Conservation (phyloP, 2,113 vertebrate species). For the Phalacrocorax pelagicus region DNA sequence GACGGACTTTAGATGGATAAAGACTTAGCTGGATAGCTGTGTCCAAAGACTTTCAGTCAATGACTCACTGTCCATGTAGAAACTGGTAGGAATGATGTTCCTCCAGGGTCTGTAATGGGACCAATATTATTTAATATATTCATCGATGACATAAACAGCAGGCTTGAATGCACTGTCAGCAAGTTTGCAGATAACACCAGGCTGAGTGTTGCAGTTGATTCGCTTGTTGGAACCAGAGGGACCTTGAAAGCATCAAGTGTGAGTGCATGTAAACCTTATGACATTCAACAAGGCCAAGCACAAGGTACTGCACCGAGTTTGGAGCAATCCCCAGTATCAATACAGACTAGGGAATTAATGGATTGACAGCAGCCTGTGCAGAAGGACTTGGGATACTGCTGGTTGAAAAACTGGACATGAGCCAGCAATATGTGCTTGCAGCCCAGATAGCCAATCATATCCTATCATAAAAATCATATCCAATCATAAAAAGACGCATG, state of each 20-base stretch:
- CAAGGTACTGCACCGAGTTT: neutral
- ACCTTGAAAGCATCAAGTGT: neutral
- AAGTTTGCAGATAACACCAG: neutral
- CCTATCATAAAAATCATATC: too few species aligned
- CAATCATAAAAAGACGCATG: accelerated
- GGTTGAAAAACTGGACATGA: neutral
- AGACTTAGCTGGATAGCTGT: neutral
- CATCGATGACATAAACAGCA: neutral
- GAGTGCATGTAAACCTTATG: neutral
- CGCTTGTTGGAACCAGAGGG: neutral
- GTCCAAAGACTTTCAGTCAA: neutral
- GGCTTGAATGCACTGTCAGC: neutral
- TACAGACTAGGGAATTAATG: neutral
- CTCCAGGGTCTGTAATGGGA: neutral
- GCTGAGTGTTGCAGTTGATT: neutral
- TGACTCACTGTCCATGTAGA: neutral
- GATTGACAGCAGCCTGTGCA: neutral
- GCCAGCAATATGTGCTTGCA: neutral
- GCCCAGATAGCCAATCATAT: too few species aligned
- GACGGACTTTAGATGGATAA: neutral
- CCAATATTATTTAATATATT: neutral
- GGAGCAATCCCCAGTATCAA: neutral
- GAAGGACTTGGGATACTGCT: neutral
- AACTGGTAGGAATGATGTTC: neutral
- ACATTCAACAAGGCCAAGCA: neutral